A percentile compares a stretch with the other conserved stretches of the same genome.
phyloP scores from a whole-genome alignment of 2,888 invertebrate species.

The Mantis religiosa region DNA sequence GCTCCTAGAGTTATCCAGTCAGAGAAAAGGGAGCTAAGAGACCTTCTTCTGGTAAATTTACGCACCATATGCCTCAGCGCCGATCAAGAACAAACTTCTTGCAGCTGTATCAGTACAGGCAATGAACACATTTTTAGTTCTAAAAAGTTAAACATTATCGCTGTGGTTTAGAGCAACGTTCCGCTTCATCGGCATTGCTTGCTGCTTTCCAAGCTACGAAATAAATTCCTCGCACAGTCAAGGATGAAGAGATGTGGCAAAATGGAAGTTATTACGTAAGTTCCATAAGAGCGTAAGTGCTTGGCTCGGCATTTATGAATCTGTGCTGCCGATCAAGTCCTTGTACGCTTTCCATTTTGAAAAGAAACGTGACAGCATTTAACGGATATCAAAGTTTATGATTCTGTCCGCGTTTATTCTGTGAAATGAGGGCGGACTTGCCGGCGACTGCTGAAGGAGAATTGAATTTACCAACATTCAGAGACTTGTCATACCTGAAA shows the following conservation, averaged over 20 bases:
- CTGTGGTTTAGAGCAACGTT: background rate
- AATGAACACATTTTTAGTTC: background rate
- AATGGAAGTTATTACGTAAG: background rate
- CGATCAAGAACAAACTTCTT: no score
- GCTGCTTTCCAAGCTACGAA: background rate
- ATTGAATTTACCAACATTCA: no score
- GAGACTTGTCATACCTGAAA: no score
- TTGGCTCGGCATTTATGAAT: background rate
- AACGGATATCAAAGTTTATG: background rate
- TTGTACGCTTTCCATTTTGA: background rate
- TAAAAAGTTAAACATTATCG: background rate
- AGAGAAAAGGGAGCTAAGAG: no score
- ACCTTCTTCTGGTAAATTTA: no score
- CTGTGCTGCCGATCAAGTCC: background rate
- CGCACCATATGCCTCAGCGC: no score
- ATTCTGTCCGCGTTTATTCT: background rate
- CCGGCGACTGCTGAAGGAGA: background rate
- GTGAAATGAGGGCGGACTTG: background rate
- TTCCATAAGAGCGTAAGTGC: background rate
- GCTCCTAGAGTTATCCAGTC: no score
- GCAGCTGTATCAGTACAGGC: no score
- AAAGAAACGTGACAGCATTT: background rate
- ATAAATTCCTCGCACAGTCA: background rate
- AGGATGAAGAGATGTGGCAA: background rate
- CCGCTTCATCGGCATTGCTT: background rate